Evolutionary conservation across 2,888 invertebrate species (phyloP).

Genomic region (Lamproptera curius): DNA sequence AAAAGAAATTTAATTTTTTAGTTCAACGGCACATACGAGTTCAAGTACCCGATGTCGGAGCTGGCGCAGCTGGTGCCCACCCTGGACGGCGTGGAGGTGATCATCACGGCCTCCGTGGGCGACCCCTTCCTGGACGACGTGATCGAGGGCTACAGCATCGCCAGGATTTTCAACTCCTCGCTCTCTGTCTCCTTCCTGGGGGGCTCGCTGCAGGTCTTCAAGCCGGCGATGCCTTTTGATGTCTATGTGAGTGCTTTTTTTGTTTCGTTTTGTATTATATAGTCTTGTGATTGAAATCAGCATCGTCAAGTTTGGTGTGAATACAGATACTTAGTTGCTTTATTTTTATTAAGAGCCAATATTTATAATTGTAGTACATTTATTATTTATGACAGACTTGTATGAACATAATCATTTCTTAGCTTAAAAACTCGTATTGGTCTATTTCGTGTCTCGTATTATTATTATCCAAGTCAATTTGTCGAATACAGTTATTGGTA

Average conservation of each 20-base stretch:
- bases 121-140: conserved; percentile 91
- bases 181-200: conserved; percentile 91
- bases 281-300: too few species aligned
- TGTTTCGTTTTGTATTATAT: too few species aligned
- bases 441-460: too few species aligned
- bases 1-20: conserved; percentile 44
- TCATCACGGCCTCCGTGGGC: conserved; percentile 91
- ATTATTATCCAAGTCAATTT: too few species aligned
- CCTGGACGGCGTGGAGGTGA: conserved; percentile 88
- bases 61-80: conserved; percentile 81
- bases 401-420: too few species aligned
- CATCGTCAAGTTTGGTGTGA: too few species aligned
- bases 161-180: conserved; percentile 92
- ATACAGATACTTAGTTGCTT: too few species aligned
- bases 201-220: conserved; percentile 95
- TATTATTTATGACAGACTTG: too few species aligned
- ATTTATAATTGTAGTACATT: too few species aligned
- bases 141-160: conserved; percentile 91
- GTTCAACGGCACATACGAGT: conserved; percentile 94
- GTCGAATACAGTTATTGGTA: too few species aligned
- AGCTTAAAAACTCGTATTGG: too few species aligned
- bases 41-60: conserved; percentile 91
- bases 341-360: too few species aligned
- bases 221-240: conserved; percentile 95
- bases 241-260: conserved; percentile 85